Conservation (phyloP, 2,113 vertebrate genomes). For the Nothoprocta pentlandii region DNA sequence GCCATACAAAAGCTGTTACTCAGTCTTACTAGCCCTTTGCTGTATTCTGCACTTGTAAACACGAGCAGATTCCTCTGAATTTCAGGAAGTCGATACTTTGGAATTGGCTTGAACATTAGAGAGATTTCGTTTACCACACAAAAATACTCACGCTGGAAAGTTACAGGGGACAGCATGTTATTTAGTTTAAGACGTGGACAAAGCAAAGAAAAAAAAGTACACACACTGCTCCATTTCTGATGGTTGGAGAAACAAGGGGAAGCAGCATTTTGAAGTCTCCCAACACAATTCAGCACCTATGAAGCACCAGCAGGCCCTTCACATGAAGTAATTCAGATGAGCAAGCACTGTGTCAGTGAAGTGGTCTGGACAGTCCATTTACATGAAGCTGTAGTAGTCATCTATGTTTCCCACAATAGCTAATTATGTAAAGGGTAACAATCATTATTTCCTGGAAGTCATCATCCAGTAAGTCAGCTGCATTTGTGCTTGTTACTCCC, state of each 20-base stretch:
- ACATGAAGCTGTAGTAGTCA: constrained; percentile 10
- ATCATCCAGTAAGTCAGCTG: constrained; percentile 26
- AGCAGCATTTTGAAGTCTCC: neutral
- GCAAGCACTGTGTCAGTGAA: constrained; percentile 39
- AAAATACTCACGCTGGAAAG: neutral
- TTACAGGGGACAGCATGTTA: neutral
- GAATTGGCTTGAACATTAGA: neutral
- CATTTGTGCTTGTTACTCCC: constrained; percentile 19
- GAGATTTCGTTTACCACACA: neutral
- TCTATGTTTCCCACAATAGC: constrained; percentile 33
- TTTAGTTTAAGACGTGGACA: neutral
- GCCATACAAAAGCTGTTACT: constrained; percentile 8
- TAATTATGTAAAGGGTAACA: constrained; percentile 53
- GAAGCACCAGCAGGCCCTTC: neutral
- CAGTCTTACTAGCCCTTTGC: constrained; percentile 27
- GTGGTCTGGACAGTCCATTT: constrained; percentile 25
- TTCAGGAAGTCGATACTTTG: constrained; percentile 29
- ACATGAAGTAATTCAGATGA: neutral
- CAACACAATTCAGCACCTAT: neutral
- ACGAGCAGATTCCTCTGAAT: neutral
- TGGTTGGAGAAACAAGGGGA: neutral
- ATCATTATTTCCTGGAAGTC: constrained; percentile 65
- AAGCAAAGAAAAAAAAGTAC: neutral
- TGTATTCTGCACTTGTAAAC: neutral
- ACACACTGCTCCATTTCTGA: neutral